phyloP scores from a whole-genome alignment of 2,113 vertebrate species.

The Marmota flaviventris region DNA sequence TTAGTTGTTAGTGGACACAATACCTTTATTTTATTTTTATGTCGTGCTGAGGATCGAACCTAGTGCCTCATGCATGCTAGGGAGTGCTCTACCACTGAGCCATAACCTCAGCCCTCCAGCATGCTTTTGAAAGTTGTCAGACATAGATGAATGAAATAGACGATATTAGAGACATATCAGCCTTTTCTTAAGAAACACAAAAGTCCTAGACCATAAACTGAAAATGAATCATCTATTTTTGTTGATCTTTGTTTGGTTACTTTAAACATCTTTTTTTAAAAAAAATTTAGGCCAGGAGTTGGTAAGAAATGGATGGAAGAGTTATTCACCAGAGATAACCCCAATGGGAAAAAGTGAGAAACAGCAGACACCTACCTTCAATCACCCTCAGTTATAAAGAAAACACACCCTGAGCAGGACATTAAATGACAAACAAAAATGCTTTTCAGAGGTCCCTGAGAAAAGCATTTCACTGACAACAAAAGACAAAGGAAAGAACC shows the following conservation, averaged over 20 bases:
- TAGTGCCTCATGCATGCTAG: too few species aligned
- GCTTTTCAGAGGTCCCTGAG: neutral
- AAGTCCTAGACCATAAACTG: neutral
- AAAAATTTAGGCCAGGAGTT: neutral
- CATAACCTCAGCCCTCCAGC: neutral
- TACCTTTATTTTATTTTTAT: too few species aligned
- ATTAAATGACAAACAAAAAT: slow-evolving; percentile 21
- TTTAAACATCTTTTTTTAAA: slow-evolving; percentile 26
- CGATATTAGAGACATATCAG: neutral
- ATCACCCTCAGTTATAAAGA: neutral
- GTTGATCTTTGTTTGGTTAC: neutral
- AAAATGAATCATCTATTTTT: neutral
- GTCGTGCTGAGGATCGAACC: too few species aligned
- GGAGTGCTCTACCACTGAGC: too few species aligned
- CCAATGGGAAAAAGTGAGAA: slow-evolving; percentile 23
- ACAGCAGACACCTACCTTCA: neutral
- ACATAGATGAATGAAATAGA: slow-evolving; percentile 8
- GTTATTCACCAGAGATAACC: neutral
- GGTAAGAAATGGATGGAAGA: neutral
- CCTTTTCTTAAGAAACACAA: neutral
- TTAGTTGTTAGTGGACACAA: too few species aligned
- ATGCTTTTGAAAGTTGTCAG: slow-evolving; percentile 63
- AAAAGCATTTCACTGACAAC: slow-evolving; percentile 14
- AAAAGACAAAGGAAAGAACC: slow-evolving; percentile 11
- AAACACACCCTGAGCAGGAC: neutral